These are phyloP conservation scores for Pristionchus japonicus DNA, from an alignment of 2,888 invertebrate species.

Conservation along the genomic window DNA sequence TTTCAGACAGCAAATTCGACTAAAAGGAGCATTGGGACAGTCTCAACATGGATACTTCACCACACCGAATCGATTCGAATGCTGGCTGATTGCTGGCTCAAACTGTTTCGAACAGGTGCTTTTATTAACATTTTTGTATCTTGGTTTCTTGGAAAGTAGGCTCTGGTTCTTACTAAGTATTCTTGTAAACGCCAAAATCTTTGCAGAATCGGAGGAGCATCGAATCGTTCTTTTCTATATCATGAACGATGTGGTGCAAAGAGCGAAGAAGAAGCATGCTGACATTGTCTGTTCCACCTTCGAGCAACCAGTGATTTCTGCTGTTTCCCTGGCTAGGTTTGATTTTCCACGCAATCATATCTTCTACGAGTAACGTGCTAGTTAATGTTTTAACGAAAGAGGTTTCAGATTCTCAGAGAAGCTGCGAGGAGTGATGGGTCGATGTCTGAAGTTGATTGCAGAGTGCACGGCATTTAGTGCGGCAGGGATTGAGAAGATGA, in stretches of 20 bases:
- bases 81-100: conserved; percentile 67
- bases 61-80: conserved; percentile 67
- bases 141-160: not conserved
- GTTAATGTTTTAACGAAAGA: too few relatives aligned
- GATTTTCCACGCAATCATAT: not conserved
- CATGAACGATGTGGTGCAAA: conserved; percentile 99
- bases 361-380: too few relatives aligned
- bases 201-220: conserved; percentile 55
- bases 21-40: conserved; percentile 65
- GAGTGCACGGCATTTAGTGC: conserved; percentile 81
- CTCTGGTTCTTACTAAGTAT: not conserved
- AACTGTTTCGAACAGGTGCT: conserved; percentile 64
- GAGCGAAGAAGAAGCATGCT: conserved; percentile 76
- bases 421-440: conserved; percentile 71
- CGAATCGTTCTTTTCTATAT: conserved; percentile 92
- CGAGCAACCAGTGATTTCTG: conserved; percentile 59
- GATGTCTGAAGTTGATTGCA: conserved; percentile 78
- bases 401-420: conserved; percentile 56
- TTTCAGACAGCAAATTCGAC: conserved; percentile 50
- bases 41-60: conserved; percentile 70
- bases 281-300: conserved; percentile 58
- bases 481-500: conserved; percentile 85
- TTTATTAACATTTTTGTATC: not conserved
- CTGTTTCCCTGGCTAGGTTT: conserved; percentile 57
- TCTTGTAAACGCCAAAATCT: not conserved